phyloP scores from a whole-genome alignment of 1,140 invertebrate species.

The Cyrtorhinus lividipennis region DNA sequence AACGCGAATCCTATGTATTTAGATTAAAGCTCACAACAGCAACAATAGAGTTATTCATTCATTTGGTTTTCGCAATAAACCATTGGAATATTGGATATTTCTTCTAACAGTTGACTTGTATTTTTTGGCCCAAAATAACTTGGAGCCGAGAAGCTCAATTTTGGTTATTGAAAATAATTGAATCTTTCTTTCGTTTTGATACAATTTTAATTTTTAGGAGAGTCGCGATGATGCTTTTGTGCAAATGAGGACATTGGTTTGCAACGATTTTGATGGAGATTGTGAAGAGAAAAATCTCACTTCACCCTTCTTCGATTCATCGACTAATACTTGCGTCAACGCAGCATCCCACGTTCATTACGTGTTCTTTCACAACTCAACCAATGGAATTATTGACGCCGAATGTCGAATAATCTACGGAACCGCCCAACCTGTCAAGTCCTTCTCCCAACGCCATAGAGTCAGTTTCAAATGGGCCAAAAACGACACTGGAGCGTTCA shows the following conservation, averaged over 20 bases:
- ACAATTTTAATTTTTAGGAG: constrained; percentile 30
- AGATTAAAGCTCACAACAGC: too few species aligned
- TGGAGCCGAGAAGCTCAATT: too few species aligned
- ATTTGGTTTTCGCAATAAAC: too few species aligned
- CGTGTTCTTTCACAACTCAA: constrained; percentile 40
- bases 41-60: too few species aligned
- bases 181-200: not conserved
- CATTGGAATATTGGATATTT: too few species aligned
- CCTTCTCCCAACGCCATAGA: constrained; percentile 36
- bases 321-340: constrained; percentile 26
- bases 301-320: constrained; percentile 6
- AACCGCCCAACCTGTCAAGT: constrained; percentile 23
- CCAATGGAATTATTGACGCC: constrained; percentile 35
- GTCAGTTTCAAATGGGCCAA: constrained; percentile 35
- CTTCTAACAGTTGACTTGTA: too few species aligned
- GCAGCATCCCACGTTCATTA: constrained; percentile 36
- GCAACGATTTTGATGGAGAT: not conserved
- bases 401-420: constrained; percentile 33
- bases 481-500: constrained; percentile 24
- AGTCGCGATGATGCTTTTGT: constrained; percentile 38
- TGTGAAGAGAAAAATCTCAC: constrained; percentile 15
- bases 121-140: too few species aligned
- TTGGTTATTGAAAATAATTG: not conserved
- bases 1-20: too few species aligned
- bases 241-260: constrained; percentile 26